Evolutionary conservation across 2,113 vertebrate genomes (phyloP).

Genomic region (Benitochromis conjunctus): DNA sequence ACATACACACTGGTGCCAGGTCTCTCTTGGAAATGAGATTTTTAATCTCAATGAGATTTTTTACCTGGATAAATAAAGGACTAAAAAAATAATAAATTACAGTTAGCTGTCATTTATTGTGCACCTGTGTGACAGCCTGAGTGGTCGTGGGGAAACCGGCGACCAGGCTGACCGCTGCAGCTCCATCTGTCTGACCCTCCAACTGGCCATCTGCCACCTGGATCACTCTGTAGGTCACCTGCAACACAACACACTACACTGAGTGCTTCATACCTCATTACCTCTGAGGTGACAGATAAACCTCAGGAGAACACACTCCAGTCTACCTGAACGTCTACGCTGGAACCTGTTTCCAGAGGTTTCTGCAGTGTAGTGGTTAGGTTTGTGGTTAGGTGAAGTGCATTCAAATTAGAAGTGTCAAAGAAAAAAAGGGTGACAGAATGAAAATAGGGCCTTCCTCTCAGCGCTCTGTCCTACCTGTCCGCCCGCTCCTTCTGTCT

Average conservation of each 20-base stretch:
- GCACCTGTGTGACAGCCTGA: constrained; percentile 88
- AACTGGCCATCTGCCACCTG: constrained; percentile 90
- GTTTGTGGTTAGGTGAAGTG: neutral
- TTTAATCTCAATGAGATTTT: no score
- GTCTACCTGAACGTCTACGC: rapidly evolving
- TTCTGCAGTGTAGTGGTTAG: no score
- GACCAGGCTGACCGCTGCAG: constrained; percentile 83
- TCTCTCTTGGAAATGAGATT: no score
- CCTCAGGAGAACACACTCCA: neutral
- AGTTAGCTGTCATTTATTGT: neutral
- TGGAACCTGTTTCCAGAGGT: neutral
- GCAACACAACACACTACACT: neutral
- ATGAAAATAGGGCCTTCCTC: neutral
- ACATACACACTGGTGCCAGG: no score
- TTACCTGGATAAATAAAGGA: no score
- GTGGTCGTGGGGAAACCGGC: constrained; percentile 82
- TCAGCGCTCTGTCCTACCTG: constrained; percentile 75
- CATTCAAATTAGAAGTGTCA: neutral
- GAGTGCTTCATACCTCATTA: neutral
- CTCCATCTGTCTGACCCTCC: constrained; percentile 85
- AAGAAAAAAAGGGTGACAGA: neutral
- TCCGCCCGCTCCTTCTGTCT: constrained; percentile 87
- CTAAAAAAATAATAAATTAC: no score
- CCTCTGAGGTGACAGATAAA: neutral
- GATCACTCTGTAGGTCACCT: constrained; percentile 94